A percentile compares a stretch with the other conserved stretches of the same genome.
Evolutionary conservation across 2,888 invertebrate genomes (phyloP).

Genomic region (Uropetala carovei): DNA sequence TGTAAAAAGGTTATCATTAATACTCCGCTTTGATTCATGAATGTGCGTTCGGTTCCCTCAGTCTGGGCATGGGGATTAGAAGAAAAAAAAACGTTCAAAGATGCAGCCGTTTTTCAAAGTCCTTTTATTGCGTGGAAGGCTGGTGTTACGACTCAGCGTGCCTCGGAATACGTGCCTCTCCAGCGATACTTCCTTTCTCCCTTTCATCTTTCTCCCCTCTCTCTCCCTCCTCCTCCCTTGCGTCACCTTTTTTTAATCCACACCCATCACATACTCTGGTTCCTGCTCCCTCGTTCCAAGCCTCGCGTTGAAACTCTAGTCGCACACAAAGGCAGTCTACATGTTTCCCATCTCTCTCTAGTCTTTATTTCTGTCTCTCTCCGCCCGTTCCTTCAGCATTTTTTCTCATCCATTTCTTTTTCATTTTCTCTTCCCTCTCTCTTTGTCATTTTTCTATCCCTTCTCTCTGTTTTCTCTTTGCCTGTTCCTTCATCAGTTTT

Average conservation of each 20-base stretch:
- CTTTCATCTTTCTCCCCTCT: background rate
- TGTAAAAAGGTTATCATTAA: background rate
- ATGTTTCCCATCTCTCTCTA: background rate
- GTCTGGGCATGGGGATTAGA: background rate
- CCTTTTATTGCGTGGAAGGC: background rate
- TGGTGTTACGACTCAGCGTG: background rate
- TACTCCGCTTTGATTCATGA: background rate
- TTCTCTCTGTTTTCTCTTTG: no score
- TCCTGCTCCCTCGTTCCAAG: background rate
- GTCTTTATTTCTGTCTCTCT: no score
- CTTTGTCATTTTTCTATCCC: no score
- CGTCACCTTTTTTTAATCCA: background rate
- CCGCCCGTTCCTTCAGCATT: no score
- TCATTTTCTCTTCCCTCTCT: no score
- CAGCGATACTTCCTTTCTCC: background rate
- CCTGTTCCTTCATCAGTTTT: no score
- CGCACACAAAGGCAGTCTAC: background rate
- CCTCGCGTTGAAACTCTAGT: background rate
- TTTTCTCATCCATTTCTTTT: no score
- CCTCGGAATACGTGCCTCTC: background rate
- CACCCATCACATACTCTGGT: background rate
- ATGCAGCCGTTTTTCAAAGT: conserved; percentile 3
- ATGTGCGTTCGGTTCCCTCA: background rate
- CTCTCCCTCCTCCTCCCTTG: background rate
- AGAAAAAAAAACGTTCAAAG: background rate